Evolutionary conservation across 2,113 vertebrate species (phyloP).

Genomic region (Ictalurus furcatus): DNA sequence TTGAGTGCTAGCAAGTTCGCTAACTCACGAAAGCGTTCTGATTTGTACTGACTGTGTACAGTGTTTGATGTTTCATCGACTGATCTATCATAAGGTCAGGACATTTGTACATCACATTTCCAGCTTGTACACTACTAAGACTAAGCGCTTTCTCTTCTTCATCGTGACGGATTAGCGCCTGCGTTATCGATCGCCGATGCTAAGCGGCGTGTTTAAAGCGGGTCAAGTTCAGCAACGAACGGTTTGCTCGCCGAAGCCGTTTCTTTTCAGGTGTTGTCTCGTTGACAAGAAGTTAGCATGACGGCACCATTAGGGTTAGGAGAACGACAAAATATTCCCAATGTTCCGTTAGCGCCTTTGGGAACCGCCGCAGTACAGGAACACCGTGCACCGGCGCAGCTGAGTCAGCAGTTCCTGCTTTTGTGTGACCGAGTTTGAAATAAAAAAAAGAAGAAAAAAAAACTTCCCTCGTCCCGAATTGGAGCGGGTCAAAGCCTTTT

Average conservation of each 20-base stretch:
- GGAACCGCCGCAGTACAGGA: neutral
- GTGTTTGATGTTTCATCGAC: neutral
- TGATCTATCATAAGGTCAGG: too few relatives aligned
- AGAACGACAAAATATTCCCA: neutral
- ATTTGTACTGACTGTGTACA: neutral
- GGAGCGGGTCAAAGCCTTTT: constrained; percentile 47
- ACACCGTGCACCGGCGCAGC: neutral
- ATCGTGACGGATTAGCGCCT: neutral
- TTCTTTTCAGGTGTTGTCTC: neutral
- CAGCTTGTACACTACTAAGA: neutral
- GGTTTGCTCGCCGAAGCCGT: neutral
- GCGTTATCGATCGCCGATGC: neutral
- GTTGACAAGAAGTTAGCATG: too few relatives aligned
- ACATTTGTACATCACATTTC: neutral
- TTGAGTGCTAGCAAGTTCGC: neutral
- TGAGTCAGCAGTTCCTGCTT: constrained; percentile 45
- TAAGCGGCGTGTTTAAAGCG: neutral
- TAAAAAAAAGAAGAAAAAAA: constrained; percentile 33
- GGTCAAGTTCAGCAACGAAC: neutral
- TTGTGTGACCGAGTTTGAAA: constrained; percentile 39
- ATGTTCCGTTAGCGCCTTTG: neutral
- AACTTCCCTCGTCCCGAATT: constrained; percentile 32
- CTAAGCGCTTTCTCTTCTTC: neutral
- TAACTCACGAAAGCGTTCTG: neutral
- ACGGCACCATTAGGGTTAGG: neutral